Evolutionary conservation across 2,888 invertebrate genomes (phyloP).

Genomic region (Euplagia quadripunctaria): DNA sequence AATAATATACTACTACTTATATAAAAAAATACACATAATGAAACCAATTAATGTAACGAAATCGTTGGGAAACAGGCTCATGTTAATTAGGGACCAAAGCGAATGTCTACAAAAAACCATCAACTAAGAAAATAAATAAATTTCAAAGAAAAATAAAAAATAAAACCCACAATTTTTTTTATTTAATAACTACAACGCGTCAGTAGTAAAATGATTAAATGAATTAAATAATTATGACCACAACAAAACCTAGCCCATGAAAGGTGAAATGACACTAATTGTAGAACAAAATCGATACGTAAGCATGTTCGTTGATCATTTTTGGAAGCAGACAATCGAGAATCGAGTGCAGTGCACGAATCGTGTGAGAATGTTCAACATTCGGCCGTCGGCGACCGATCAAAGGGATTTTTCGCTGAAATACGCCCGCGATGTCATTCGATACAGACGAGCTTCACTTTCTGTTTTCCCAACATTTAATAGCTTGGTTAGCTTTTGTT

Average conservation of each 20-base stretch:
- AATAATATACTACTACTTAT: too few relatives aligned
- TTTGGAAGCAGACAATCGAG: constrained; percentile 71
- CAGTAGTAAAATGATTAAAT: not conserved
- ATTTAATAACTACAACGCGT: constrained; percentile 2
- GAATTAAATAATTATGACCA: not conserved
- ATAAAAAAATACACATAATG: not conserved
- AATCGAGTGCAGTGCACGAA: constrained; percentile 58
- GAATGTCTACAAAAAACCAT: not conserved
- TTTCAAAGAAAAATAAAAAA: not conserved
- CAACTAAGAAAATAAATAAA: not conserved
- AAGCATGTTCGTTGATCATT: constrained; percentile 62
- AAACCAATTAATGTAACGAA: not conserved
- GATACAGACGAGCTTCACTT: constrained; percentile 68
- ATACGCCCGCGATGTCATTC: constrained; percentile 68
- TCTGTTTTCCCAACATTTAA: constrained; percentile 60
- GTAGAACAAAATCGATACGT: constrained; percentile 44
- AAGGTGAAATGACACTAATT: constrained; percentile 41
- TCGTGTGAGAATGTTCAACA: constrained; percentile 85
- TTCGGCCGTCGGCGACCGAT: constrained; percentile 72
- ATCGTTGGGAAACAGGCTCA: not conserved
- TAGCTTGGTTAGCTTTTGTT: constrained; percentile 39
- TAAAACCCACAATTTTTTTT: constrained; percentile 3
- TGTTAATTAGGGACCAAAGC: not conserved
- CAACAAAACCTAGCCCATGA: constrained; percentile 6
- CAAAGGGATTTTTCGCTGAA: constrained; percentile 82